A percentile compares a stretch with the other conserved stretches of the same genome.
Conservation (phyloP, 2,888 invertebrate genomes). For the Acrobasis repandana region DNA sequence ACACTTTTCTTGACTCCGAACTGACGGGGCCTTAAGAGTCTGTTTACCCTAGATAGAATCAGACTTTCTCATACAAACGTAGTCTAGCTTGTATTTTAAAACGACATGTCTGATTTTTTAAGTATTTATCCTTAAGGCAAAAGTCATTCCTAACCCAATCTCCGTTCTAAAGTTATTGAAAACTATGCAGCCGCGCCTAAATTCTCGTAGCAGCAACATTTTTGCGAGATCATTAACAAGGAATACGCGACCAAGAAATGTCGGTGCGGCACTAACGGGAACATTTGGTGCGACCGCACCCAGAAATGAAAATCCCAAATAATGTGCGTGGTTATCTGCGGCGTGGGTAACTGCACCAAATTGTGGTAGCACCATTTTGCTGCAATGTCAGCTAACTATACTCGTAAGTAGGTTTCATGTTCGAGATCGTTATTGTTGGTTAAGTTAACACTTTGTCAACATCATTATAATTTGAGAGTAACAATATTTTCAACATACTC, state of each 20-base stretch:
- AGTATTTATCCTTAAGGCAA: neutral
- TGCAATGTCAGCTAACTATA: neutral
- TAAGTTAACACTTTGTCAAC: no score
- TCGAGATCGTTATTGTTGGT: no score
- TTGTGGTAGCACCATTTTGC: slow-evolving; percentile 1
- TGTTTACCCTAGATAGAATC: no score
- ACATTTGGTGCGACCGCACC: slow-evolving; percentile 13
- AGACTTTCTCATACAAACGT: no score
- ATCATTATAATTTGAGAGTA: no score
- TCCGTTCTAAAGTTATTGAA: neutral
- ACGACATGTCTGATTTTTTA: no score
- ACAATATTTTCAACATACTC: no score
- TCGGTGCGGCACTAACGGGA: slow-evolving; percentile 8
- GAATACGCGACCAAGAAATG: slow-evolving; percentile 11
- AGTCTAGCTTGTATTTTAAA: no score
- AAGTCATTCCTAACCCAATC: neutral
- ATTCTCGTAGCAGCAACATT: neutral
- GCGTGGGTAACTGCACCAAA: neutral
- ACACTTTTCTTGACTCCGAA: no score
- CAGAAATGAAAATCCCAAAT: slow-evolving; percentile 15
- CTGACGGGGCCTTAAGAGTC: no score
- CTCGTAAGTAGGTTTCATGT: no score
- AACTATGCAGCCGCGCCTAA: neutral
- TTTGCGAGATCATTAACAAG: slow-evolving; percentile 14
- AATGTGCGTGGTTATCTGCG: slow-evolving; percentile 13